These are phyloP conservation scores for Carassius carassius DNA, from an alignment of 2,113 vertebrate genomes.

Conservation along the genomic window DNA sequence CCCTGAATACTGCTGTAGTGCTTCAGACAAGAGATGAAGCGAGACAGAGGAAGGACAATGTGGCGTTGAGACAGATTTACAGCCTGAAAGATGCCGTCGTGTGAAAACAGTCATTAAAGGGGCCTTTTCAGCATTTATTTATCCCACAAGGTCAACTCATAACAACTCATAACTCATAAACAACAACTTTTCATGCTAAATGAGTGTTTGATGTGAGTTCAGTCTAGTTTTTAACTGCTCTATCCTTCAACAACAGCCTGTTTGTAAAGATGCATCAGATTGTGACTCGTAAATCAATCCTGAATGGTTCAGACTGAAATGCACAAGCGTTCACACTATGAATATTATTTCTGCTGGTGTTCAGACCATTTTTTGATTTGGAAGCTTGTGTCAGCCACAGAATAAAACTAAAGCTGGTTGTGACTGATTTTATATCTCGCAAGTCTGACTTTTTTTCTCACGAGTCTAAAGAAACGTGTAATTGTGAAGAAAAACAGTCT, in stretches of 20 bases:
- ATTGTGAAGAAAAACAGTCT: background rate
- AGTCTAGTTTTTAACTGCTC: background rate
- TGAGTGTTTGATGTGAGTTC: background rate
- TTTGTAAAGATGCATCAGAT: background rate
- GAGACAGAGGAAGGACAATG: background rate
- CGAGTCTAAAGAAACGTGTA: background rate
- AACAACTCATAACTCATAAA: too few relatives aligned
- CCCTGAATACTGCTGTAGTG: slow-evolving; percentile 44
- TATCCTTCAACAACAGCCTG: background rate
- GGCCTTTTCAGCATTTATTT: background rate
- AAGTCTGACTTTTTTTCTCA: background rate
- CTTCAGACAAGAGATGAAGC: slow-evolving; percentile 16
- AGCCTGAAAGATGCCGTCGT: background rate
- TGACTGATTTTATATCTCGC: background rate
- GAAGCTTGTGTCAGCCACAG: background rate
- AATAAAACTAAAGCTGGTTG: background rate
- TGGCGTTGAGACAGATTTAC: background rate
- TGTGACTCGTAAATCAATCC: background rate
- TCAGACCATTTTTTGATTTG: background rate
- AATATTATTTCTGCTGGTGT: background rate
- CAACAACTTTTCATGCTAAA: background rate
- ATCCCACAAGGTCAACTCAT: background rate
- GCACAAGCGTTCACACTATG: background rate
- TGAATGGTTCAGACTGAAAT: background rate
- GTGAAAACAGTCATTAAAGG: background rate